These are phyloP conservation scores for Papilio gigon DNA, from an alignment of 2,888 invertebrate genomes.

Conservation along the genomic window DNA sequence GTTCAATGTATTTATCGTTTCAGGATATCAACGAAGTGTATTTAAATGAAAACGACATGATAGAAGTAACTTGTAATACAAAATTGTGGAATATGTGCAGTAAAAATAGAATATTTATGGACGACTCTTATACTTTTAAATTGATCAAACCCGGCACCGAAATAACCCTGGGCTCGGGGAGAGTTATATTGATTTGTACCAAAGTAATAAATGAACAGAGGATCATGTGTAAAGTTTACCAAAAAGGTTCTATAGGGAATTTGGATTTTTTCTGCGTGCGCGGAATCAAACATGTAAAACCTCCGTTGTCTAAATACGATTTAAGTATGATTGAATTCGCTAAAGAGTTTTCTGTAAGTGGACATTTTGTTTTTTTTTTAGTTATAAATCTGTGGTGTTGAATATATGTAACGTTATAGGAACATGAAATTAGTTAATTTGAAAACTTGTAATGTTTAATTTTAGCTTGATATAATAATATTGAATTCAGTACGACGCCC, in stretches of 20 bases:
- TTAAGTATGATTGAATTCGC: conserved; percentile 57
- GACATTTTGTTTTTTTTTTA: conserved; percentile 31
- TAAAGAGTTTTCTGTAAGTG: conserved; percentile 55
- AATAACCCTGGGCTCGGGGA: conserved; percentile 54
- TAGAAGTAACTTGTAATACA: conserved; percentile 53
- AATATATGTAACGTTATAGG: too few relatives aligned
- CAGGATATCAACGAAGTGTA: conserved; percentile 32
- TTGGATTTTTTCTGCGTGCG: conserved; percentile 54
- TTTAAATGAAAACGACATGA: conserved; percentile 45
- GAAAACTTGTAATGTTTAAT: too few relatives aligned
- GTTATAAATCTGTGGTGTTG: too few relatives aligned
- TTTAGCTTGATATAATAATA: conserved; percentile 56
- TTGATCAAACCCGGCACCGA: conserved; percentile 53
- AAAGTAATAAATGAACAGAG: conserved; percentile 49
- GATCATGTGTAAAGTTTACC: conserved; percentile 54
- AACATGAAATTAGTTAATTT: too few relatives aligned
- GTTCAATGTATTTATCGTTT: neutral
- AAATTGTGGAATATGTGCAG: conserved; percentile 55
- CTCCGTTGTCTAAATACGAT: conserved; percentile 55
- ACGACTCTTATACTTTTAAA: conserved; percentile 54
- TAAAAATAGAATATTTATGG: conserved; percentile 55
- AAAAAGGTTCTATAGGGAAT: conserved; percentile 51
- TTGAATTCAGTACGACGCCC: conserved; percentile 53
- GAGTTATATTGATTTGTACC: conserved; percentile 53
- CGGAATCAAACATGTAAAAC: conserved; percentile 52